Percentiles rank a stretch among this genome's conserved stretches.
Conservation (phyloP, 2,888 invertebrate genomes). For the Heteromyza rotundicornis region DNA sequence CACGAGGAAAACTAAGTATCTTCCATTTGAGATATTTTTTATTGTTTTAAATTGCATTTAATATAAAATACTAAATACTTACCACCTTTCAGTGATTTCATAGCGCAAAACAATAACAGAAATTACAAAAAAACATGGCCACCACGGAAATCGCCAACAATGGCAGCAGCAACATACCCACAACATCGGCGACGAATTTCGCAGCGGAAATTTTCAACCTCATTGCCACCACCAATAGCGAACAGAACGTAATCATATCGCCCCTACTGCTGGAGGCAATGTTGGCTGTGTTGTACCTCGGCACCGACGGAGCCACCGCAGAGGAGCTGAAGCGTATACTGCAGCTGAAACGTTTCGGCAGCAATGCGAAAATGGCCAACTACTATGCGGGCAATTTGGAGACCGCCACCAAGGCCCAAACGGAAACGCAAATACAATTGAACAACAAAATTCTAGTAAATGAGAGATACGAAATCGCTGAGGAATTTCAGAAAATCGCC, state of each 20-base stretch:
- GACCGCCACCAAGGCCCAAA: slow-evolving; percentile 34
- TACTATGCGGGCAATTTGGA: slow-evolving; percentile 47
- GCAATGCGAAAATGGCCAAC: slow-evolving; percentile 51
- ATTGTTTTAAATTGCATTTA: too few relatives aligned
- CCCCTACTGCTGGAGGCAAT: slow-evolving; percentile 72
- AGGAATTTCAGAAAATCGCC: slow-evolving; percentile 54
- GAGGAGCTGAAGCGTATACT: slow-evolving; percentile 46
- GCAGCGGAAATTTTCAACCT: slow-evolving; percentile 3
- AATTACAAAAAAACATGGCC: neutral
- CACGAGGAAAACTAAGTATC: too few relatives aligned
- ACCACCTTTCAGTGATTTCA: too few relatives aligned
- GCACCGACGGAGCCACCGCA: slow-evolving; percentile 67
- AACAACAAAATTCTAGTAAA: slow-evolving; percentile 41
- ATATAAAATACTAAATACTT: too few relatives aligned
- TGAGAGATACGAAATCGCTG: slow-evolving; percentile 34
- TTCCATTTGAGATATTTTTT: too few relatives aligned
- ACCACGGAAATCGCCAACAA: neutral
- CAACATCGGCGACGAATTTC: neutral
- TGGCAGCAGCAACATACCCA: neutral
- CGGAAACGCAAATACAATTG: slow-evolving; percentile 64
- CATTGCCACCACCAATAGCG: neutral
- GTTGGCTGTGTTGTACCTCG: slow-evolving; percentile 75
- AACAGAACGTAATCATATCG: slow-evolving; percentile 49
- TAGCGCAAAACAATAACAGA: too few relatives aligned
- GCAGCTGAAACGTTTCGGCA: slow-evolving; percentile 44